Evolutionary conservation across 2,888 invertebrate species (phyloP), one percentile per base, ranked within the genome.

Genomic region (Conops quadrifasciatus): DNA sequence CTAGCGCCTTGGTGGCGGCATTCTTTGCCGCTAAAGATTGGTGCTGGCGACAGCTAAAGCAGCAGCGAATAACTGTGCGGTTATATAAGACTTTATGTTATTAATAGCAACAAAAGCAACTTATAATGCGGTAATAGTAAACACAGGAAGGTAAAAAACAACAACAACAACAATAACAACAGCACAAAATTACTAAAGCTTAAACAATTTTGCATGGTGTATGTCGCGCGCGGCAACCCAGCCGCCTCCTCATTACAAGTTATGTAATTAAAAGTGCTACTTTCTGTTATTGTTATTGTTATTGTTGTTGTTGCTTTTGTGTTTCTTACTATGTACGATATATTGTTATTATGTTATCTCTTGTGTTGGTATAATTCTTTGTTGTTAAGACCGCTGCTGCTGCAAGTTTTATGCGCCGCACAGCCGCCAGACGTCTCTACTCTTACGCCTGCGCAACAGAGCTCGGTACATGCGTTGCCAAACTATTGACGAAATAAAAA

Each of bases 1-100:
- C 74, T 74, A 76, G 76, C 77, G 77, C 74, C 76, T 75, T 73
- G 53, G 63, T 74, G 77, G 76, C 77, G 76, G 73, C 77, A 73
- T 58, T 64, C 58, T 73, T 73, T 59, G 53, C 60, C 49, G 26
- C 26, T 59, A 36, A 36, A 72, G 69, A 64, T n/a, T n/a, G n/a
- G 64, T 65, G 58, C 51, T 36, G 71, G 70, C 63, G 72, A 73
- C 72, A 64, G 63, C 36, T 36, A 36, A 36, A 36, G 9, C 36
- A 7, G 36, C n/a, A n/a, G 53, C 58, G 15, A 58, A 28, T 53
- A 60, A 71, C 26, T 28, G 24, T 26, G 21, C 15, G 58, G 28
- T 15, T 58, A 21, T 21, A 26, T 26, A 2, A 58, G 9, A 58
- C 11, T 58, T 15, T 15, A 0, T 58, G 43, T 64, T n/a, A 69